A percentile compares a stretch with the other conserved stretches of the same genome.
Conservation (phyloP, 2,113 vertebrate species). For the Anhinga rufa region DNA sequence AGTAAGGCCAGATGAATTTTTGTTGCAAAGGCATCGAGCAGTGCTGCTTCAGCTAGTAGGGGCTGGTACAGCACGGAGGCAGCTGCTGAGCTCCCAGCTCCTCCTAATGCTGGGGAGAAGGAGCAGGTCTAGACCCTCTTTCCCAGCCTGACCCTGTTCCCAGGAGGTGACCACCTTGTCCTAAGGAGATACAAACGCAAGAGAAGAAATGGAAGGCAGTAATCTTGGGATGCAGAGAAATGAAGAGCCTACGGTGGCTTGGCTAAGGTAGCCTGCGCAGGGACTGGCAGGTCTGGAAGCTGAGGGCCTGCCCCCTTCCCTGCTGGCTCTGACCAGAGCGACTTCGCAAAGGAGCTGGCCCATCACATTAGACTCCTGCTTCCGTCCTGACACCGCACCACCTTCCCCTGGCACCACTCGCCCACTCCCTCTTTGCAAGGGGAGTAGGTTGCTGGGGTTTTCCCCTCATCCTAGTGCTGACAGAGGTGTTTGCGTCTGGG, state of each 20-base stretch:
- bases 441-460: neutral
- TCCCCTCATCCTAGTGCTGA: rapidly evolving
- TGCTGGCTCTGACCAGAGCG: neutral
- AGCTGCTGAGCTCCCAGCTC: neutral
- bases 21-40: neutral
- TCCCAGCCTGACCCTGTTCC: neutral
- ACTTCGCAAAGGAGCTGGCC: neutral
- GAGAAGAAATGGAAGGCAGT: neutral
- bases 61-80: neutral
- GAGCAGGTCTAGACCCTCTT: neutral
- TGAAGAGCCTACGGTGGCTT: too few species aligned
- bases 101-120: neutral
- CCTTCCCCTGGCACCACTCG: rapidly evolving
- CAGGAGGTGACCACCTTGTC: neutral
- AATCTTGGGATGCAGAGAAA: neutral
- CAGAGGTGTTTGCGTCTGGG: neutral
- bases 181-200: neutral
- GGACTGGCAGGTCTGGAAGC: neutral
- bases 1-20: neutral
- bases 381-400: neutral
- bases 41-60: neutral
- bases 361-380: rapidly evolving
- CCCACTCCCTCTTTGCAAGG: neutral
- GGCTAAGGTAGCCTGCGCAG: neutral
- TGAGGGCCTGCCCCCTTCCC: rapidly evolving